Evolutionary conservation across 2,888 invertebrate species (phyloP), one percentile per base, ranked within the genome.

Genomic region (Cylindroiulus punctatus): DNA sequence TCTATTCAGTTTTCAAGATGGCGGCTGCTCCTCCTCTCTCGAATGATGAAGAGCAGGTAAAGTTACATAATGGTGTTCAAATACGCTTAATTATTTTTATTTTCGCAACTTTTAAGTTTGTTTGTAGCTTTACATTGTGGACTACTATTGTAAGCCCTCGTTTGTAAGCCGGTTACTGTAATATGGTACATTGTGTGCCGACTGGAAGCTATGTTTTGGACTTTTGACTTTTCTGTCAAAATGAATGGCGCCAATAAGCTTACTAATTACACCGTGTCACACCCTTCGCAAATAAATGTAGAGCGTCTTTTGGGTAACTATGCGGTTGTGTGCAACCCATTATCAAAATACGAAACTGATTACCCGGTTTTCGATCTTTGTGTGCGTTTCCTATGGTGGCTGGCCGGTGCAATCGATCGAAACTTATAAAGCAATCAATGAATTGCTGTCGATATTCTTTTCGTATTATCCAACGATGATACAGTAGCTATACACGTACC

Each of bases 221-320:
- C 65, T 65, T 40, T 65, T 65, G 65, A n/a, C 26, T 65, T 65
- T n/a, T 65, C 65, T 65, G 65, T 65, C 65, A 65, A 65, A 26
- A 65, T 65, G 65, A 65, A 65, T 65, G 65, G 65, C 65, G 65
- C 65, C 65, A 65, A 65, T 65, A 65, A 65, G 65, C 65, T 22
- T 65, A 26, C 65, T 65, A 65, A 65, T 65, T 65, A 65, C 65
- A 22, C 65, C 65, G 65, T 65, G 65, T 65, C 65, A 65, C 65
- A 65, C 65, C 65, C 65, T 65, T 65, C 65, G 65, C 65, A 65
- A 22, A 65, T 65, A 65, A 65, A 10, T 8, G 0, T 7, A 10
- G 65, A 10, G 4, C 65, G 26, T 65, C 22, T 22, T 65, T 65
- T 65, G 10, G 26, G 65, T 65, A 65, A 22, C 22, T 65, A 26